Evolutionary conservation across 2,113 vertebrate species (phyloP), one percentile per base, ranked within the genome.

Genomic region (Redunca redunca): DNA sequence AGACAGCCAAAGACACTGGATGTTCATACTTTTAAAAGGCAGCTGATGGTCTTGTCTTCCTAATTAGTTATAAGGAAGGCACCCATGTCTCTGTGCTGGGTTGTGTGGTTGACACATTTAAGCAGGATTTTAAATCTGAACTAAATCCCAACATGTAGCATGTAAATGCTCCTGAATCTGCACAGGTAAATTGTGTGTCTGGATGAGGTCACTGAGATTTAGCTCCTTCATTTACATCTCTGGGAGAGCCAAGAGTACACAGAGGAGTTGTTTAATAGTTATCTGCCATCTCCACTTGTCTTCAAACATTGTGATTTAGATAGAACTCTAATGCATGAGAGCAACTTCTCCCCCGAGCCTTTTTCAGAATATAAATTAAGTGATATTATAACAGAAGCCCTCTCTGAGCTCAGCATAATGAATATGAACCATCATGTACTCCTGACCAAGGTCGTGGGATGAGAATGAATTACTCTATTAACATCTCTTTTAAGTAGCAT

Each of bases 381-480:
- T 99, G 99, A 99, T 99, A 99, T 99, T 99, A 99, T 99, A 99
- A 99, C 99, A 98, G 99, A 99, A 98, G 96, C 97, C 96, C 98
- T 98, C 99, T 99, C 99, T 99, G 99, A 99, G 99, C 99, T 99
- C 99, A 99, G 99, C 98, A 98, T 99, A 99, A 99, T 99, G 99
- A 99, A 99, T 99, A 99, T 98, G 99, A 99, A 99, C 99, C 99
- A 99, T 99, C 99, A 99, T 99, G 99, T 99, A 99, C 99, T 98
- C 98, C 99, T 99, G 99, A 99, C 99, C 99, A 99, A 99, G 99
- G 99, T 99, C 99, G 99, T 98, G 98, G 98, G 99, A 99, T 98
- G 99, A 99, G 98, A 99, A 99, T 99, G 99, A 99, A 99, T 99
- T 99, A 99, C 99, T 99, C 99, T 99, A 99, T 99, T 99, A 99